Conservation (phyloP, 2,888 invertebrate species). For the Sepiola atlantica region DNA sequence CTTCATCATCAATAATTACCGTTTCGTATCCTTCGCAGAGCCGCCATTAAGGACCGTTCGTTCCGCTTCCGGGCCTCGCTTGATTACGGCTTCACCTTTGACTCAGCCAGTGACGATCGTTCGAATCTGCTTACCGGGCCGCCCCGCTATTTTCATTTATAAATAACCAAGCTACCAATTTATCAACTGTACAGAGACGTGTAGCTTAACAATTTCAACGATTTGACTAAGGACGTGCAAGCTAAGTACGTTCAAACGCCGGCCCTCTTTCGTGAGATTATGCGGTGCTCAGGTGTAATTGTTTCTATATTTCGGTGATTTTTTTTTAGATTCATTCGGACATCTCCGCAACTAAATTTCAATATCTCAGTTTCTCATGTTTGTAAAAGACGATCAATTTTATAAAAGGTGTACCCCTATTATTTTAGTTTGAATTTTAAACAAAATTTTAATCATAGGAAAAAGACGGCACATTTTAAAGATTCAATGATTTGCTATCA, state of each 20-base stretch:
- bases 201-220: background rate
- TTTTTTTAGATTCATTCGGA: too few species aligned
- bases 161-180: background rate
- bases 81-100: slow-evolving; percentile 6
- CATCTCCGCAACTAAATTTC: too few species aligned
- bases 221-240: background rate
- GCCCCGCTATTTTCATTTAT: background rate
- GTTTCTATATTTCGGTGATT: background rate
- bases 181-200: background rate
- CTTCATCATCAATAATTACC: background rate
- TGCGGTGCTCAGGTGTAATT: background rate
- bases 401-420: too few species aligned
- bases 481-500: too few species aligned
- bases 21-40: background rate
- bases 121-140: background rate
- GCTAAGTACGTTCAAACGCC: background rate
- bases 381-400: too few species aligned
- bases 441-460: too few species aligned
- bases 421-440: too few species aligned
- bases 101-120: background rate
- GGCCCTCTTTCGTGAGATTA: background rate
- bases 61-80: background rate
- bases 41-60: background rate
- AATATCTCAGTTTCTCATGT: too few species aligned
- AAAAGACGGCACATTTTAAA: too few species aligned